Conservation (phyloP, 2,888 invertebrate species). For the Hyposoter dolosus region DNA sequence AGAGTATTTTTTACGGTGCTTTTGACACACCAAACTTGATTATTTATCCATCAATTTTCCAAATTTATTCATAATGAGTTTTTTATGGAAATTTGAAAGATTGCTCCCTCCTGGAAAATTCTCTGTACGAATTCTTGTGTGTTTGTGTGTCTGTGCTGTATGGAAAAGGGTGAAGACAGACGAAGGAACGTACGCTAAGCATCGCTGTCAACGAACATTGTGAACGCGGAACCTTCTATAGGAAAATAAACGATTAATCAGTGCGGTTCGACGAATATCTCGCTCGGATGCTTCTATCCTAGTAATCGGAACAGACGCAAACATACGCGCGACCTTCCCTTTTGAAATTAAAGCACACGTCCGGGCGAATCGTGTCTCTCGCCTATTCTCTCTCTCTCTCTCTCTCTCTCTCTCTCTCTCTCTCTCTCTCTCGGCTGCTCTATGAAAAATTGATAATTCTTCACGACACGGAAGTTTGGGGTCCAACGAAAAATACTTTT, state of each 20-base stretch:
- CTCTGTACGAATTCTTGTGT: not conserved
- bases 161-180: not conserved
- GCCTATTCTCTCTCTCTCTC: not conserved
- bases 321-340: conserved; percentile 12
- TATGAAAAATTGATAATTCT: not conserved
- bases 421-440: not conserved
- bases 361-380: not conserved
- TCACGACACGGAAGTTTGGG: no score
- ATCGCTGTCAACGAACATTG: conserved; percentile 36
- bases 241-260: conserved; percentile 61
- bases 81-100: no score
- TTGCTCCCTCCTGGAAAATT: not conserved
- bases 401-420: not conserved
- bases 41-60: no score
- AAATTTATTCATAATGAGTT: no score
- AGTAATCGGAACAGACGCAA: conserved; percentile 60
- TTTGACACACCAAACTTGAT: no score
- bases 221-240: conserved; percentile 41
- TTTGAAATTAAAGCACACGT: not conserved
- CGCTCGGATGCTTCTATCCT: conserved; percentile 57
- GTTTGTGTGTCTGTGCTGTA: not conserved
- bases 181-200: conserved; percentile 27
- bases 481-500: no score
- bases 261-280: conserved; percentile 62
- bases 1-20: no score